These are phyloP conservation scores for Ivindomyrus marchei DNA, from an alignment of 2,113 vertebrate species.

Conservation along the genomic window DNA sequence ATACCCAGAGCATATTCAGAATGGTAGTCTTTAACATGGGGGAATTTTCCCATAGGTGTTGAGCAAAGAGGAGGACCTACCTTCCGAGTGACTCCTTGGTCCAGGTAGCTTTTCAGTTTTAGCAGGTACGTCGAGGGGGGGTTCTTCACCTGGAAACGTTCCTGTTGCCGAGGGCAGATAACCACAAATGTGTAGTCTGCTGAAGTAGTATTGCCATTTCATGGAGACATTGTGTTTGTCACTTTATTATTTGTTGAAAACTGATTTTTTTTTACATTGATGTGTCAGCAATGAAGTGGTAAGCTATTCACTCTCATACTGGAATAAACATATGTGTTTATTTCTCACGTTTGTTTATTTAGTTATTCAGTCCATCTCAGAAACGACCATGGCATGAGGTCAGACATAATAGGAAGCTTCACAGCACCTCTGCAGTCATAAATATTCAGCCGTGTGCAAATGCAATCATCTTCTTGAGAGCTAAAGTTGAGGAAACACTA, in stretches of 20 bases:
- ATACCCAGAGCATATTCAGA: background rate
- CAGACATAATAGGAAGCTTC: background rate
- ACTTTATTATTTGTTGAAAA: background rate
- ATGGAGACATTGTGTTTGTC: background rate
- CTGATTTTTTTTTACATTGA: background rate
- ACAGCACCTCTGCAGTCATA: background rate
- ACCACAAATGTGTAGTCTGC: background rate
- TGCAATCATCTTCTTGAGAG: background rate
- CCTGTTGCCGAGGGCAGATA: conserved; percentile 52
- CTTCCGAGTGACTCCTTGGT: conserved; percentile 80
- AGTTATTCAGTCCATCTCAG: background rate
- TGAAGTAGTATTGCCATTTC: background rate
- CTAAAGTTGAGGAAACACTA: background rate
- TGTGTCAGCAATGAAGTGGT: background rate
- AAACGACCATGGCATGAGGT: background rate
- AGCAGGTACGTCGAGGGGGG: conserved; percentile 80
- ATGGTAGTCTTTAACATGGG: background rate
- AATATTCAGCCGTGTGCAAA: background rate
- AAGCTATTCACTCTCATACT: background rate
- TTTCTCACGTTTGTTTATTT: background rate
- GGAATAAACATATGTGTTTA: background rate
- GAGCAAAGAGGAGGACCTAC: conserved; percentile 47
- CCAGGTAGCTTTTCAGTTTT: conserved; percentile 87
- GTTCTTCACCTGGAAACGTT: conserved; percentile 93
- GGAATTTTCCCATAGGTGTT: background rate